Evolutionary conservation across 1,140 invertebrate species (phyloP).

Genomic region (Drosophila paulistorum): DNA sequence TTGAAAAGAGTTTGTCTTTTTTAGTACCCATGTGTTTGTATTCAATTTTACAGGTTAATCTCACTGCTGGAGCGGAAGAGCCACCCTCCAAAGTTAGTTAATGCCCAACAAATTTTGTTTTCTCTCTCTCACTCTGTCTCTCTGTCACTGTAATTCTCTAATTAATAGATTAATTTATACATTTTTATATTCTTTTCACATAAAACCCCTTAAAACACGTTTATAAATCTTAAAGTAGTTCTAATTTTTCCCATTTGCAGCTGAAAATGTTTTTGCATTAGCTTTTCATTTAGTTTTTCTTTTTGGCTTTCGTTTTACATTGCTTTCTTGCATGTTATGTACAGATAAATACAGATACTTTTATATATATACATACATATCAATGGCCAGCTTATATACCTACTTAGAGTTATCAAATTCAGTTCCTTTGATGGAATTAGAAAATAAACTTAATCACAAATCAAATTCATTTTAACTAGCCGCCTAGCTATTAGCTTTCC

Average conservation of each 20-base stretch:
- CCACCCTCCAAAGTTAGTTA: slow-evolving; percentile 82
- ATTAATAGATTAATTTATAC: neutral
- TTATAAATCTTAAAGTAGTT: neutral
- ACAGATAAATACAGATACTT: neutral
- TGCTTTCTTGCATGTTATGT: slow-evolving; percentile 3
- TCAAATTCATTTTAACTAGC: neutral
- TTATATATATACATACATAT: neutral
- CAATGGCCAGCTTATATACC: slow-evolving; percentile 3
- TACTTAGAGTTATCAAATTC: neutral
- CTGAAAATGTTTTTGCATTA: slow-evolving; percentile 11
- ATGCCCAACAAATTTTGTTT: slow-evolving; percentile 40
- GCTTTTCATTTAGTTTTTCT: neutral
- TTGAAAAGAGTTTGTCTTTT: slow-evolving; percentile 31
- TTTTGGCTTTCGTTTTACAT: neutral
- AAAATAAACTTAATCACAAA: neutral
- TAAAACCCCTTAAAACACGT: neutral
- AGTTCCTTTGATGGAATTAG: neutral
- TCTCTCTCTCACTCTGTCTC: slow-evolving; percentile 16
- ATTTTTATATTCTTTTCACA: neutral
- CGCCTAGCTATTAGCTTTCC: slow-evolving; percentile 7
- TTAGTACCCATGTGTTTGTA: slow-evolving; percentile 59
- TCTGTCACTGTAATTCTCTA: slow-evolving; percentile 15
- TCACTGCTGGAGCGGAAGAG: slow-evolving; percentile 82
- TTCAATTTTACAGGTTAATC: slow-evolving; percentile 81
- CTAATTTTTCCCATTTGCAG: neutral